phyloP scores from a whole-genome alignment of 2,888 invertebrate genomes.

The Tillus elongatus region DNA sequence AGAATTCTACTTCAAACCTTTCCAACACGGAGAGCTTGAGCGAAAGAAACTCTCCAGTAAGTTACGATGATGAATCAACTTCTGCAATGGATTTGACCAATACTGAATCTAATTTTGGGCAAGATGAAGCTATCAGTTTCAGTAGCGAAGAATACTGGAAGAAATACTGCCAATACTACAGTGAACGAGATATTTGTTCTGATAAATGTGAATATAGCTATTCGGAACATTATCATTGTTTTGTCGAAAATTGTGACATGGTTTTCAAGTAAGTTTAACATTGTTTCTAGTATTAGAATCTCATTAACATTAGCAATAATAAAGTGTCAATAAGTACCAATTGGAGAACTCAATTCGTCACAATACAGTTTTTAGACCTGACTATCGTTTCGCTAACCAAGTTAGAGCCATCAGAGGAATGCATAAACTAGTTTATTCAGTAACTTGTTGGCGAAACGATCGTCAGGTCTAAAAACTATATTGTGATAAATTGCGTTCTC shows the following conservation, averaged over 20 bases:
- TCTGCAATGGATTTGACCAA: conserved; percentile 41
- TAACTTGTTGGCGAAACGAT: too few species aligned
- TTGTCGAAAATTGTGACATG: conserved; percentile 66
- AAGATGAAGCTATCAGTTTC: conserved; percentile 30
- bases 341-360: too few species aligned
- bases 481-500: too few species aligned
- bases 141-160: conserved; percentile 49
- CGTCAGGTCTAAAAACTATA: too few species aligned
- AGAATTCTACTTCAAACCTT: conserved; percentile 31
- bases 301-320: too few species aligned
- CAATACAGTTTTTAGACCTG: too few species aligned
- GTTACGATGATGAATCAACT: conserved; percentile 40
- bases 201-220: conserved; percentile 53
- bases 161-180: conserved; percentile 47
- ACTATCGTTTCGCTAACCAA: too few species aligned
- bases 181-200: conserved; percentile 32
- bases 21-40: conserved; percentile 46
- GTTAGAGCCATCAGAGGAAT: too few species aligned
- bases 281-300: too few species aligned
- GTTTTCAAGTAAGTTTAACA: conserved; percentile 51
- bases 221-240: conserved; percentile 82
- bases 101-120: conserved; percentile 33
- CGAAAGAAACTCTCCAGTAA: conserved; percentile 46
- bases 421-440: too few species aligned
- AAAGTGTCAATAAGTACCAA: too few species aligned